These are phyloP conservation scores for Borostomias antarcticus DNA, from an alignment of 2,797 vertebrate species.

Conservation along the genomic window DNA sequence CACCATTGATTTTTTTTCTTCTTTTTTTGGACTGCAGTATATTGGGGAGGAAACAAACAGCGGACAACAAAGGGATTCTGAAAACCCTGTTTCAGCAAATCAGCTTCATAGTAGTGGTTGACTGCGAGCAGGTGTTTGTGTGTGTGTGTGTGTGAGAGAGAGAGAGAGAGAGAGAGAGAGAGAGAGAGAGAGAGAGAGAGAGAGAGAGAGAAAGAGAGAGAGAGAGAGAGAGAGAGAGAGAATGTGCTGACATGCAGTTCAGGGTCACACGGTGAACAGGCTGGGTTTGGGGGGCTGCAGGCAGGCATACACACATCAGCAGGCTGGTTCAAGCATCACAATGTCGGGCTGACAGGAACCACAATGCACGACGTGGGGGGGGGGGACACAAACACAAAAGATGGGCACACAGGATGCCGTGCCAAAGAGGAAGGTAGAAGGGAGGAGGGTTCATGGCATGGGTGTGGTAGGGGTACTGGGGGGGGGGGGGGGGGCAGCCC, in stretches of 20 bases:
- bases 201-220: slow-evolving; percentile 1
- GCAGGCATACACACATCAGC: slow-evolving; percentile 34
- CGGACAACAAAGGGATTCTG: slow-evolving; percentile 24
- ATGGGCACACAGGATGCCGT: slow-evolving; percentile 34
- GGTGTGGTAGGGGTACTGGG: slow-evolving; percentile 18
- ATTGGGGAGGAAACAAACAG: slow-evolving; percentile 15
- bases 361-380: slow-evolving; percentile 24
- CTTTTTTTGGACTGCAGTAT: slow-evolving; percentile 7
- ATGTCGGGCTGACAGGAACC: slow-evolving; percentile 37
- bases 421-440: slow-evolving; percentile 14
- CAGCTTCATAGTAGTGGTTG: background rate
- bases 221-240: background rate
- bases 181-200: slow-evolving; percentile 3
- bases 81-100: slow-evolving; percentile 40
- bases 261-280: slow-evolving; percentile 15
- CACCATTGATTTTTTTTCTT: slow-evolving; percentile 4
- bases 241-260: slow-evolving; percentile 50
- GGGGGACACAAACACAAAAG: slow-evolving; percentile 36
- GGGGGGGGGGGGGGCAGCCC: slow-evolving; percentile 3
- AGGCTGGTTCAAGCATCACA: slow-evolving; percentile 40
- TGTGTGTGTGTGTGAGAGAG: background rate
- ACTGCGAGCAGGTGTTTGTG: background rate
- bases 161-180: background rate
- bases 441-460: background rate
- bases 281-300: slow-evolving; percentile 5